A percentile compares a stretch with the other conserved stretches of the same genome.
phyloP scores from a whole-genome alignment of 2,888 invertebrate species.

The Thereva unica region DNA sequence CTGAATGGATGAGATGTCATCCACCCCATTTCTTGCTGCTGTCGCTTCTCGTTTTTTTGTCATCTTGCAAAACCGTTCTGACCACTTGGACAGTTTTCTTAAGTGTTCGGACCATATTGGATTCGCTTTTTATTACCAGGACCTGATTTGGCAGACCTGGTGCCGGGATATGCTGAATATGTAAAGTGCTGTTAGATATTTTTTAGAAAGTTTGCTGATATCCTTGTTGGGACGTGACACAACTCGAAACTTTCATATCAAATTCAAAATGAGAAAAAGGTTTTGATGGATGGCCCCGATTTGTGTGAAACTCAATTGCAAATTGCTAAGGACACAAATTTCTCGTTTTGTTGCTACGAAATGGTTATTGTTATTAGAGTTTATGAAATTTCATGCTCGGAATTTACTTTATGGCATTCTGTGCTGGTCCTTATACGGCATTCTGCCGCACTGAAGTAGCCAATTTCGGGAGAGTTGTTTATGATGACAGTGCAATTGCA shows the following conservation, averaged over 20 bases:
- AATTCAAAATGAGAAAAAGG: background rate
- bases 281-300: slow-evolving; percentile 3
- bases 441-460: too few relatives aligned
- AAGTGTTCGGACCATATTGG: slow-evolving; percentile 34
- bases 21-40: slow-evolving; percentile 32
- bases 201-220: slow-evolving; percentile 28
- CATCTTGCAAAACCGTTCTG: slow-evolving; percentile 33
- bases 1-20: slow-evolving; percentile 26
- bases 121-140: slow-evolving; percentile 26
- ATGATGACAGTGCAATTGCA: too few relatives aligned
- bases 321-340: too few relatives aligned
- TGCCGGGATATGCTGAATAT: slow-evolving; percentile 22
- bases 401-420: too few relatives aligned
- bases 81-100: slow-evolving; percentile 33
- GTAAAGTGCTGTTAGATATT: slow-evolving; percentile 22
- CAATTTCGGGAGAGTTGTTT: too few relatives aligned
- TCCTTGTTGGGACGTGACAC: slow-evolving; percentile 20
- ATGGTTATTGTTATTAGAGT: too few relatives aligned
- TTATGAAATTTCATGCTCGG: too few relatives aligned
- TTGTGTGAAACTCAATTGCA: background rate
- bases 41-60: slow-evolving; percentile 34
- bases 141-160: slow-evolving; percentile 9
- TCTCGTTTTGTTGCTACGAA: too few relatives aligned
- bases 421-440: too few relatives aligned
- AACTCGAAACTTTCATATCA: background rate